Evolutionary conservation across 2,797 vertebrate genomes (phyloP).

Genomic region (Halcyon chelicuti): DNA sequence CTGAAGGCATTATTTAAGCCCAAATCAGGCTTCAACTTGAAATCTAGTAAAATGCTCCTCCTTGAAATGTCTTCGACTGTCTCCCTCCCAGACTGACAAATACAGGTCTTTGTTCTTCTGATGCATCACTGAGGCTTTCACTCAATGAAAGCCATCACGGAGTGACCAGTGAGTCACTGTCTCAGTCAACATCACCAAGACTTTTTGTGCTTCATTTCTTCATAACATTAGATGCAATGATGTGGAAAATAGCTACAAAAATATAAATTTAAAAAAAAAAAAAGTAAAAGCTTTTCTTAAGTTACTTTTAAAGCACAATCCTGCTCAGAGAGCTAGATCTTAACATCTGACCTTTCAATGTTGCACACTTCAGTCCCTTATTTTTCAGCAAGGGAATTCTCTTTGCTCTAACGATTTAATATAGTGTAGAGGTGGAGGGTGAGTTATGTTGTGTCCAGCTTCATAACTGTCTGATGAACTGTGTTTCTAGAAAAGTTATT

Average conservation of each 20-base stretch:
- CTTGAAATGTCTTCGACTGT: neutral
- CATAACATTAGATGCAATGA: neutral
- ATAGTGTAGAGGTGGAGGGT: neutral
- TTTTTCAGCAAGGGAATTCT: neutral
- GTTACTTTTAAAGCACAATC: neutral
- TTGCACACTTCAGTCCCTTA: neutral
- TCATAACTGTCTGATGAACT: neutral
- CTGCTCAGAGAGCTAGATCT: neutral
- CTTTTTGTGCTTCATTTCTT: neutral
- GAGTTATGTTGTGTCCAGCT: neutral
- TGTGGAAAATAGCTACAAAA: constrained; percentile 8
- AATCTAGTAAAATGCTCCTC: neutral
- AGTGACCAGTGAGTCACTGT: neutral
- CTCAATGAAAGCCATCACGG: neutral
- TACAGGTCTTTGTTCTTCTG: neutral
- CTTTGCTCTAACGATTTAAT: neutral
- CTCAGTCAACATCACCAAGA: neutral
- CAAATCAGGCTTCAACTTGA: neutral
- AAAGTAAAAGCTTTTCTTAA: neutral
- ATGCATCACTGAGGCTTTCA: neutral
- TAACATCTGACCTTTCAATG: neutral
- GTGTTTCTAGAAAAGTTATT: neutral
- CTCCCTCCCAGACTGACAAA: neutral
- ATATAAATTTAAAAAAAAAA: neutral
- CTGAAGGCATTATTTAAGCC: neutral